Base-by-base conservation (phyloP, 2,797 vertebrate species). In the Etheostoma nigrum region DNA sequence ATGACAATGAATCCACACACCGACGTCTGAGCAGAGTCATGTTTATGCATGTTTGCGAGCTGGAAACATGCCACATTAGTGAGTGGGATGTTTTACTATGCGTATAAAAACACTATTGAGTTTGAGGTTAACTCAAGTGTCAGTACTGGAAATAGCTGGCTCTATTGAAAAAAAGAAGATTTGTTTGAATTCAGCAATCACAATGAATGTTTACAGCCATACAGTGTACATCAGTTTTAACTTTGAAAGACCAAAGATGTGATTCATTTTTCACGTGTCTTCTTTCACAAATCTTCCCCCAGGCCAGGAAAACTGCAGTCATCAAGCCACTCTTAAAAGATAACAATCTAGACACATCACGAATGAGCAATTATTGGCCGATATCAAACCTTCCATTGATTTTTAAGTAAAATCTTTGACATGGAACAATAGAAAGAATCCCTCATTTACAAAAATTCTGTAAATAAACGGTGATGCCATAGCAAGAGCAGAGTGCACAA, bases 11-110 rank as follows among this genome's bases (percentile, higher is more conserved):
- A 71, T 67, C 67, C 62, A 66, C 53, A 13, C 73, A 42, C 62
- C 1, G 7, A 49, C 23, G 48, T 74, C 62, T 61, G 16, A 47
- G 58, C 62, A 66, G 61, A 59, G 60, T 83, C 77, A 72, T 83
- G 61, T 84, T 84, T 85, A 78, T 86, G 55, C 67, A 76, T 72
- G 57, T 78, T 55, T 60, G 57, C 5, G 1, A 79, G 71, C 76
- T 87, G 78, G 83, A 80, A 73, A 64, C 3, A 1, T 48, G 83
- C 77, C 85, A 83, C 47, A 54, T 76, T 67, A 71, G 67, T 42
- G 53, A 60, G 5, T n/a, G 70, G 83, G 81, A 61, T 74, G 65
- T 58, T 82, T 72, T 54, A 70, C 62, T 63, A 14, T 48, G 65
- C 65, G 30, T 67, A 59, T 76, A 62, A 63, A 70, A 68, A 57